Evolutionary conservation across 2,797 vertebrate species (phyloP).

Genomic region (Phataginus tricuspis): DNA sequence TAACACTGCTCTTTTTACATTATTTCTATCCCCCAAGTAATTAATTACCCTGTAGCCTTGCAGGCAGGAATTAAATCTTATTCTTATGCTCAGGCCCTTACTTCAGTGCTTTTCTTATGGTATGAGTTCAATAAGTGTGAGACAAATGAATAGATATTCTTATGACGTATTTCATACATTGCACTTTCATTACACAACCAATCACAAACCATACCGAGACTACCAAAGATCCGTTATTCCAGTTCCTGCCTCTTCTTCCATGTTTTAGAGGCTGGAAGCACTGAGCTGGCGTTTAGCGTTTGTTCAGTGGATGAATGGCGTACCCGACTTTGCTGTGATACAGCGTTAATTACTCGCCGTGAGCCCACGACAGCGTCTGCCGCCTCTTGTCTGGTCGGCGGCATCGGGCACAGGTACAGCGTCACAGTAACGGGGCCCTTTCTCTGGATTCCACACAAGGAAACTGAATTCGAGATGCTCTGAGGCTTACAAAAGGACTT

Average conservation of each 20-base stretch:
- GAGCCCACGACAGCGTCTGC: neutral
- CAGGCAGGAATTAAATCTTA: neutral
- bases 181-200: constrained; percentile 9
- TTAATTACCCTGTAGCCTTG: neutral
- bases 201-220: neutral
- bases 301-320: neutral
- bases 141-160: neutral
- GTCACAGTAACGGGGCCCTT: neutral
- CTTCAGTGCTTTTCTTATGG: neutral
- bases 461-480: constrained; percentile 43
- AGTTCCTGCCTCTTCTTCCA: neutral
- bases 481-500: constrained; percentile 33
- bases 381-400: neutral
- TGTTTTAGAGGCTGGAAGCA: neutral
- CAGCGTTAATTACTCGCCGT: neutral
- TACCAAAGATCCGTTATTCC: neutral
- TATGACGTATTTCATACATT: neutral
- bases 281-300: neutral
- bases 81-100: neutral
- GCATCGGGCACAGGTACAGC: neutral
- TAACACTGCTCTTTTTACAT: neutral
- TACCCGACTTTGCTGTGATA: neutral
- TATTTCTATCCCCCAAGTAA: neutral
- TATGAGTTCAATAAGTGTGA: neutral
- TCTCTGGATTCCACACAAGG: constrained; percentile 8